Percentiles rank a stretch among this genome's conserved stretches.
phyloP scores from a whole-genome alignment of 2,888 invertebrate genomes.

The Dasysyrphus tricinctus region DNA sequence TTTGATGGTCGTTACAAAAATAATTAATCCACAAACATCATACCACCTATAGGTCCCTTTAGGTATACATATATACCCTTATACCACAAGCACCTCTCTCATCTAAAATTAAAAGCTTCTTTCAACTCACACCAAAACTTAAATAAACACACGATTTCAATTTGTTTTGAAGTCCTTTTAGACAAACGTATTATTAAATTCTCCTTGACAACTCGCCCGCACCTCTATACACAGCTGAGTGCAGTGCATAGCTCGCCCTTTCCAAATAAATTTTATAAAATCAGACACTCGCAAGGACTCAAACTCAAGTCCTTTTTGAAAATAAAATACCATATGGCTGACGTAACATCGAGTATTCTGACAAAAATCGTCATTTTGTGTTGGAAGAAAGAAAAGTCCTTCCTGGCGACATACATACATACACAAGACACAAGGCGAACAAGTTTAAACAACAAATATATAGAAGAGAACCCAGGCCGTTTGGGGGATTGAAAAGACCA shows the following conservation, averaged over 20 bases:
- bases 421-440: neutral
- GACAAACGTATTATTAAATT: constrained; percentile 71
- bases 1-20: neutral
- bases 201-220: constrained; percentile 58
- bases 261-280: constrained; percentile 58
- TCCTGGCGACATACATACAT: neutral
- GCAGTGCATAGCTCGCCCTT: neutral
- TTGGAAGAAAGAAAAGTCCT: constrained; percentile 4
- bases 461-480: neutral
- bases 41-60: neutral
- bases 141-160: constrained; percentile 46
- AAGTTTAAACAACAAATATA: neutral
- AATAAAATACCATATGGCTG: constrained; percentile 56
- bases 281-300: constrained; percentile 55
- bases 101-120: constrained; percentile 54
- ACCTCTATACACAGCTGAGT: neutral
- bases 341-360: constrained; percentile 23
- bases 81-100: constrained; percentile 45
- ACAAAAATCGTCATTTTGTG: constrained; percentile 22
- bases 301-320: neutral
- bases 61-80: neutral
- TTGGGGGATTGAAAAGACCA: constrained; percentile 19
- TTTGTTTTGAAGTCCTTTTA: constrained; percentile 60
- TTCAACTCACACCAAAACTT: constrained; percentile 13
- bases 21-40: constrained; percentile 28